Conservation (phyloP, 2,888 invertebrate species). For the Leistus spinibarbis region DNA sequence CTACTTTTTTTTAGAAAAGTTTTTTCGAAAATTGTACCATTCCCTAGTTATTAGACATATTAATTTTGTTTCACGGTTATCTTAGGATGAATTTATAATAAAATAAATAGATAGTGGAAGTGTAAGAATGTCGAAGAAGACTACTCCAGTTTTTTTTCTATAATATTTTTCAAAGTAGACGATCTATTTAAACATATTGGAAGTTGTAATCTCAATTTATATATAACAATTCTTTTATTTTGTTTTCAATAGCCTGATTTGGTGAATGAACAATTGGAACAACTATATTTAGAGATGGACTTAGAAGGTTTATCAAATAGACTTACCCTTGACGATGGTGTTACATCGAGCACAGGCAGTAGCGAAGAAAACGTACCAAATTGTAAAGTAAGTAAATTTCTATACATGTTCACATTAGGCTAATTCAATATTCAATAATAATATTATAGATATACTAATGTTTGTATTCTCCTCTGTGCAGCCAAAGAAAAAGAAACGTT, state of each 20-base stretch:
- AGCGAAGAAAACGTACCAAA: conserved; percentile 50
- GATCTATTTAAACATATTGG: not conserved
- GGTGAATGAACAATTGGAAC: conserved; percentile 75
- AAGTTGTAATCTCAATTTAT: not conserved
- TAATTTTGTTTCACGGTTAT: no score
- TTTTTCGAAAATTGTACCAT: no score
- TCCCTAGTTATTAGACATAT: no score
- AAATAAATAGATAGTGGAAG: no score
- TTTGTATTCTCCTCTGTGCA: conserved; percentile 47
- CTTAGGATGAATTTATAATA: no score
- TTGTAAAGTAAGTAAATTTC: conserved; percentile 50
- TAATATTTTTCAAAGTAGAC: no score
- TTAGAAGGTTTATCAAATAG: conserved; percentile 65
- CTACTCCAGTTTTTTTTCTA: no score
- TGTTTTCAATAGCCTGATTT: conserved; percentile 62
- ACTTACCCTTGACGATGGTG: conserved; percentile 67
- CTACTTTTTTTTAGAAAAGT: no score
- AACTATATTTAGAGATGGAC: conserved; percentile 72
- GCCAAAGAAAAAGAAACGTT: conserved; percentile 56
- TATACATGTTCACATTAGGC: not conserved
- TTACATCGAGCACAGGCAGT: conserved; percentile 62
- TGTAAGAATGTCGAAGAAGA: no score
- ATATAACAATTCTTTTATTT: not conserved
- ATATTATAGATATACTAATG: conserved; percentile 7
- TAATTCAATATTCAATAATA: not conserved